Base-by-base conservation (phyloP, 2,113 vertebrate species). In the Amia ocellicauda region DNA sequence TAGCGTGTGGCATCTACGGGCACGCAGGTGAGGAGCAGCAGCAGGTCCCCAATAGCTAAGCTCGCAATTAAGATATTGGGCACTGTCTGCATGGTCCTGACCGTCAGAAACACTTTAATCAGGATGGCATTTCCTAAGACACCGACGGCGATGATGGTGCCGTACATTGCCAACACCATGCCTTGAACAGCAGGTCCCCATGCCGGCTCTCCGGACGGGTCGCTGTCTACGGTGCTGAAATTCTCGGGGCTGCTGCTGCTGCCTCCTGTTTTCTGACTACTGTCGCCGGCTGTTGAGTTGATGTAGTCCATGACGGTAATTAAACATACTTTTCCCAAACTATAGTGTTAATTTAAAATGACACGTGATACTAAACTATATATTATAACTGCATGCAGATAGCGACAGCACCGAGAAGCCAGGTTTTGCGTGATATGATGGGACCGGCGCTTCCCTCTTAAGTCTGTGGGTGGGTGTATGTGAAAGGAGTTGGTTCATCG, bases 61-160 rank as follows among this genome's bases (percentile, higher is more conserved):
- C 89, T 91, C 66, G 89, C 88, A 75, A 91, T 91, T 72, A 91
- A 91, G 75, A 91, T 88, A 72, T 91, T 91, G 19, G 89, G 90
- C 68, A 90, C 87, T 0, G 88, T 91, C 78, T 90, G 90, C 88
- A 91, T 89, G 13, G 89, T 85, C 75, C 88, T 90, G 31, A 85
- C 86, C 81, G 90, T 89, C 81, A 91, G 89, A 74, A 92, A 90
- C 58, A 89, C 87, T 85, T 90, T 90, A 73, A 92, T 88, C 69
- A 92, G 90, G 67, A 87, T 80, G 66, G 78, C 78, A 75, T 92
- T 92, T 82, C 90, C 89, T 61, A 91, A 81, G 74, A 92, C 83
- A 71, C 90, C 90, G 66, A 92, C 86, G 8, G 88, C 84, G 81
- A 92, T 89, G 63, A 91, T 90, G 67, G 82, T 74, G 58, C 88